Evolutionary conservation across 2,113 vertebrate species (phyloP), one percentile per base, ranked within the genome.

Genomic region (Odontophorus gujanensis): DNA sequence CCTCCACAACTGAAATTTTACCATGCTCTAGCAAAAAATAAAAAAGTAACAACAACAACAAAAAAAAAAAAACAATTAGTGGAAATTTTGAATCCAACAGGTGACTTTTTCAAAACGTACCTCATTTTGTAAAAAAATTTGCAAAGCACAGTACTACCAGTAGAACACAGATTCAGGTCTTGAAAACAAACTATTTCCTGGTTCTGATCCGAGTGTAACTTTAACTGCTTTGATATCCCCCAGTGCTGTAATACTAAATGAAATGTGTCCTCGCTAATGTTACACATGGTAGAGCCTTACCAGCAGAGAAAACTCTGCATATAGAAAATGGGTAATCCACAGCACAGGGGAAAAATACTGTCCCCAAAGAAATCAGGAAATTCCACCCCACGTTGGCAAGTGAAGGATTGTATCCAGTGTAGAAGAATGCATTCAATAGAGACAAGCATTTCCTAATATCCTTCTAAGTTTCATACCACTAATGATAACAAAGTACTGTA

Each of bases 401-500:
- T 8, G 25, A 48, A 57, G 34, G 65, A 72, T 11, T 57, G 8
- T 14, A 81, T 40, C 34, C 38, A 25, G 7, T 43, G 13, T 30
- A 36, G 40, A 85, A 79, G 17, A 69, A 82, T 9, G 65, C 3
- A 76, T 14, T 4, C 28, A 58, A 79, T 75, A 53, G 11, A 85
- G 9, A 11, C 4, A 32, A 36, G 4, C 17, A 20, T 81, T 87
- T 81, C 87, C 45, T 45, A 53, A 24, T 1, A 24, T 72, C 5
- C 24, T 89, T 11, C 8, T 24, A 48, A 0, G 1, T 75, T 79
- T 82, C 40, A 5, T 48, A 72, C 7, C 8, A 61, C 2, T 28
- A 72, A 50, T 0, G 0, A 25, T 6, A 4, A 32, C 25, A 72
- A 43, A 76, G 13, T 9, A 30, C 2, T 0, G 0, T 28, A 42